Base-by-base conservation (phyloP, 1,140 invertebrate genomes). In the Drosophila sechellia region DNA sequence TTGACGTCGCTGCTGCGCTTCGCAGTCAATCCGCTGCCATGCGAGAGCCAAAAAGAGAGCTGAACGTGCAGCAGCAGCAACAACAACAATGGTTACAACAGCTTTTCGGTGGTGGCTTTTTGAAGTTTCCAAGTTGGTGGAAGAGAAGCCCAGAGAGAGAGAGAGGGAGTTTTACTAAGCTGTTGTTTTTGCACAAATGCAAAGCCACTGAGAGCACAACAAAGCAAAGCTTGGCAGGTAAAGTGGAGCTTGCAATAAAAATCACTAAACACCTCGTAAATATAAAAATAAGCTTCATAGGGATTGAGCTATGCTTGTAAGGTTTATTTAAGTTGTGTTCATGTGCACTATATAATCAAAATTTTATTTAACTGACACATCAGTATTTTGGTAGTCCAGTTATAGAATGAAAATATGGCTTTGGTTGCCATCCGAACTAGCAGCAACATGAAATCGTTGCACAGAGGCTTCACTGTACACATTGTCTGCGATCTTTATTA, bases 31-130 rank as follows among this genome's bases (percentile, higher is more conserved):
- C 40, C 60, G 66, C 55, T 68, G 58, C 53, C 39, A 4, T 5
- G 48, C 31, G 48, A 50, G 69, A 57, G 53, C 45, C 43, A 1
- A 15, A 17, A 43, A 27, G 55, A 53, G 54, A 42, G 56, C 73
- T 61, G 45, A 66, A 50, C 58, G 27, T 50, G 60, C 69, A 68
- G 55, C 31, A 63, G 55, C 63, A 55, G 17, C 46, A 70, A 64
- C 56, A 48, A 76, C 59, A 65, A 68, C 48, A 58, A 34, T 50
- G 61, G 61, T 76, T 76, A 76, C 81, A 70, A 53, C 63, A 87
- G 83, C 83, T 87, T 85, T 50, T 81, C 65, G 73, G 81, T 72
- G 71, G 71, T 84, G 81, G 81, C 84, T 80, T 86, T 73, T 77
- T 87, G 70, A 86, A 87, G 83, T 87, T 76, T 43, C 42, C 3